A percentile compares a stretch with the other conserved stretches of the same genome.
phyloP scores from a whole-genome alignment of 1,140 invertebrate genomes.

The Oryzaephilus surinamensis region DNA sequence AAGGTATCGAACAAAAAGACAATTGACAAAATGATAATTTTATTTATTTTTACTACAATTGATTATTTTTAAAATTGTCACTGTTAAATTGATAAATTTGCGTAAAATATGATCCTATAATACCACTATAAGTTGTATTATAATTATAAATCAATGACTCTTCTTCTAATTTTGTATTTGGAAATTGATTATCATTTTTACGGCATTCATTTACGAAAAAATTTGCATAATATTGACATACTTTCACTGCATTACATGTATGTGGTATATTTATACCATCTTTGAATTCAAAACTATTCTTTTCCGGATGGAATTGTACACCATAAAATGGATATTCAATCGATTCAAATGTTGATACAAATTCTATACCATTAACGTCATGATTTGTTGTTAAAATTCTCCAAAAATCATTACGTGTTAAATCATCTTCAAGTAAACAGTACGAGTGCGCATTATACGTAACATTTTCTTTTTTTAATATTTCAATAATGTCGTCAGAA shows the following conservation, averaged over 20 bases:
- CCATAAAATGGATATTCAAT: slow-evolving; percentile 73
- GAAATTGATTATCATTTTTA: slow-evolving; percentile 47
- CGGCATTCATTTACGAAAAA: slow-evolving; percentile 70
- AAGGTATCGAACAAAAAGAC: too few relatives aligned
- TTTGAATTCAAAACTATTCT: slow-evolving; percentile 72
- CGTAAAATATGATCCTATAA: slow-evolving; percentile 41
- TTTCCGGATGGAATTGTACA: slow-evolving; percentile 87
- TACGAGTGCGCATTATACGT: slow-evolving; percentile 68
- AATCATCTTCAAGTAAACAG: slow-evolving; percentile 50
- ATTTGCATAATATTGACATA: slow-evolving; percentile 70
- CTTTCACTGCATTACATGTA: slow-evolving; percentile 45
- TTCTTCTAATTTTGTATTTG: slow-evolving; percentile 38
- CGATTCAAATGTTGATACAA: slow-evolving; percentile 58
- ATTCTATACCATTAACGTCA: slow-evolving; percentile 55
- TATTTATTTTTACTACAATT: slow-evolving; percentile 2
- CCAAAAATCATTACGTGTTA: slow-evolving; percentile 52
- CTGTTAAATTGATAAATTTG: slow-evolving; percentile 49
- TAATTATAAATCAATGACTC: slow-evolving; percentile 56
- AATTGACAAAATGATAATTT: too few relatives aligned
- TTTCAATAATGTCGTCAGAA: slow-evolving; percentile 40
- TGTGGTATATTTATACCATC: slow-evolving; percentile 50
- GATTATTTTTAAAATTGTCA: slow-evolving; percentile 14
- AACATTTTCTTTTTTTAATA: slow-evolving; percentile 49
- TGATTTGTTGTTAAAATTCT: slow-evolving; percentile 58
- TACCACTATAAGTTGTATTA: slow-evolving; percentile 41